Base-by-base conservation (phyloP, 2,113 vertebrate species). In the Pica pica region DNA sequence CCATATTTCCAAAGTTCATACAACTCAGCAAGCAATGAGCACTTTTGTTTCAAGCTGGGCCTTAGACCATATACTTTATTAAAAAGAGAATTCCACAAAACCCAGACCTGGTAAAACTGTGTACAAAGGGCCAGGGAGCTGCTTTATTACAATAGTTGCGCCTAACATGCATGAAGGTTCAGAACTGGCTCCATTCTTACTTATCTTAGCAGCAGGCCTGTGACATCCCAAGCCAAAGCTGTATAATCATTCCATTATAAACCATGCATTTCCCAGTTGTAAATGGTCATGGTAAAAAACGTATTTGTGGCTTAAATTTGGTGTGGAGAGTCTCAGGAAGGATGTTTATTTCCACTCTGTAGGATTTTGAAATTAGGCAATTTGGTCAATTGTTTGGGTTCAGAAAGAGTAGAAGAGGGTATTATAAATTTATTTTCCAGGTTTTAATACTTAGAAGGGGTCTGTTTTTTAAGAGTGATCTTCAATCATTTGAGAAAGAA, bases 21-120 rank as follows among this genome's bases (percentile, higher is more conserved):
- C 85, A 94, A 95, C 90, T 95, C 89, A 92, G 88, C 85, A 94
- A 96, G 92, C 67, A 94, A 81, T 0, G 0, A 88, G 52, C 33
- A 56, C 78, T 95, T 96, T 90, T 95, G 79, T 95, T 94, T 95
- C 94, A 96, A 96, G 92, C 73, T 94, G 88, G 68, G 90, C 83
- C 73, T 92, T 89, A 60, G 60, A 93, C 83, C 31, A 46, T 95
- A 83, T 77, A 94, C 50, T 95, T 96, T 95, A 92, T 95, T 94
- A 90, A 90, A 93, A 93, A 91, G 90, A 88, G 64, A 93, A 95
- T 78, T 93, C 83, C 77, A 89, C 69, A 89, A 90, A 89, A 6
- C 68, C 71, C 75, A 90, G 88, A 88, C 81, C 94, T 90, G 85
- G 82, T 87, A 85, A 81, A 91, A 89, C 52, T 75, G 18, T 65